phyloP scores from a whole-genome alignment of 2,888 invertebrate species.

The Nomada hirtipes region DNA sequence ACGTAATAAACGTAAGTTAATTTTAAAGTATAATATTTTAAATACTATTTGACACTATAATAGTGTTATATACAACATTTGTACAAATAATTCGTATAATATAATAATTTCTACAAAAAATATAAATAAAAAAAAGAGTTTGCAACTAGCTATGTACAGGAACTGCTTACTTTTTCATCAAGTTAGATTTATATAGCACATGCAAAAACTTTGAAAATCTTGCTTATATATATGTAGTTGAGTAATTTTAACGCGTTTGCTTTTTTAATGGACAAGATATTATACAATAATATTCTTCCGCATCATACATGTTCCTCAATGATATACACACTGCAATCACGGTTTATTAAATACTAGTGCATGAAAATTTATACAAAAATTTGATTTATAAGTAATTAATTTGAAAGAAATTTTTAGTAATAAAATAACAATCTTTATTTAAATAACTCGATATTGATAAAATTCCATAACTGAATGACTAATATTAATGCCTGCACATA shows the following conservation, averaged over 20 bases:
- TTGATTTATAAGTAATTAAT: constrained; percentile 6
- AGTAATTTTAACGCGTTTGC: not conserved
- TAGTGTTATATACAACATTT: constrained; percentile 39
- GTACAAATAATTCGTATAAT: constrained; percentile 26
- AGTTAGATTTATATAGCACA: not conserved
- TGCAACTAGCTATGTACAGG: not conserved
- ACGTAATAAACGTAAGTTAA: constrained; percentile 21
- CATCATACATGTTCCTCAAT: not conserved
- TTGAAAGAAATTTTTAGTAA: constrained; percentile 31
- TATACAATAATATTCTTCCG: not conserved
- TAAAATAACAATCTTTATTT: constrained; percentile 70
- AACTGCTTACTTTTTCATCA: not conserved
- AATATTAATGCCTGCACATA: constrained; percentile 93
- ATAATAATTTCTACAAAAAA: not conserved
- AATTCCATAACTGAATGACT: constrained; percentile 92
- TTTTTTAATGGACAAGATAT: not conserved
- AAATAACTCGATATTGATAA: constrained; percentile 92
- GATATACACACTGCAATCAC: constrained; percentile 3
- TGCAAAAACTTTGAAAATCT: too few relatives aligned
- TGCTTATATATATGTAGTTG: too few relatives aligned
- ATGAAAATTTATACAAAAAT: constrained; percentile 7
- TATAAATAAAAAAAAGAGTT: constrained; percentile 16
- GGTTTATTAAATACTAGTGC: not conserved
- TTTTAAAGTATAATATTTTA: constrained; percentile 19
- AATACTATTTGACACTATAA: constrained; percentile 18